Conservation (phyloP, 2,888 invertebrate genomes). For the Hermodice carunculata region DNA sequence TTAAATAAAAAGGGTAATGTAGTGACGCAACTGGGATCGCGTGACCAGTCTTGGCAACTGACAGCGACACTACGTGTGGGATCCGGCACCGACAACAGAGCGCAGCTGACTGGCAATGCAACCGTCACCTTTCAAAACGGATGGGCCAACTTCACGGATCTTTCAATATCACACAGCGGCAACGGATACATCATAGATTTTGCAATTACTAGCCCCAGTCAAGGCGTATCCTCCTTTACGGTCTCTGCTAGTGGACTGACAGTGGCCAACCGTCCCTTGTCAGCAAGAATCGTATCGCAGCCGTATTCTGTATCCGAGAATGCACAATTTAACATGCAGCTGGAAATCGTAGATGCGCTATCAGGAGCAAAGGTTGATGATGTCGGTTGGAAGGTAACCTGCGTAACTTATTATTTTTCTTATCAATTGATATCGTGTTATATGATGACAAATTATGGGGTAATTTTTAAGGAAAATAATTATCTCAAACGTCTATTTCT, state of each 20-base stretch:
- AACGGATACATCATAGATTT: too few relatives aligned
- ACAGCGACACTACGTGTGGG: constrained; percentile 47
- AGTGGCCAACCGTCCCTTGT: neutral
- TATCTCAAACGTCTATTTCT: too few relatives aligned
- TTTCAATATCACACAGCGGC: constrained; percentile 54
- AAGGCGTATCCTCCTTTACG: too few relatives aligned
- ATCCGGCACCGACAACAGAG: constrained; percentile 46
- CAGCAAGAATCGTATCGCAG: neutral
- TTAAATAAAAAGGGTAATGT: too few relatives aligned
- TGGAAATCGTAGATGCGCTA: constrained; percentile 12
- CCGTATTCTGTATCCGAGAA: constrained; percentile 1
- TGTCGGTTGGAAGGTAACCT: constrained; percentile 19
- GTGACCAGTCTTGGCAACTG: constrained; percentile 53
- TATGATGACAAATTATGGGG: too few relatives aligned
- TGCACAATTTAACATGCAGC: neutral
- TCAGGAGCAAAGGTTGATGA: constrained; percentile 7
- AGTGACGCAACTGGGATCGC: constrained; percentile 51
- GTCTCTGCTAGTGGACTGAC: neutral
- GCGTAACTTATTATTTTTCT: neutral
- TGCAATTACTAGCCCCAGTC: too few relatives aligned
- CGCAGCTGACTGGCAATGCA: constrained; percentile 48
- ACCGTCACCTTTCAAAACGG: constrained; percentile 50
- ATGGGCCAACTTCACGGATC: constrained; percentile 61
- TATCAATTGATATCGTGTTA: too few relatives aligned
- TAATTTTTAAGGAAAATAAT: too few relatives aligned